A percentile compares a stretch with the other conserved stretches of the same genome.
Evolutionary conservation across 2,888 invertebrate species (phyloP).

Genomic region (Ellobium chinense): DNA sequence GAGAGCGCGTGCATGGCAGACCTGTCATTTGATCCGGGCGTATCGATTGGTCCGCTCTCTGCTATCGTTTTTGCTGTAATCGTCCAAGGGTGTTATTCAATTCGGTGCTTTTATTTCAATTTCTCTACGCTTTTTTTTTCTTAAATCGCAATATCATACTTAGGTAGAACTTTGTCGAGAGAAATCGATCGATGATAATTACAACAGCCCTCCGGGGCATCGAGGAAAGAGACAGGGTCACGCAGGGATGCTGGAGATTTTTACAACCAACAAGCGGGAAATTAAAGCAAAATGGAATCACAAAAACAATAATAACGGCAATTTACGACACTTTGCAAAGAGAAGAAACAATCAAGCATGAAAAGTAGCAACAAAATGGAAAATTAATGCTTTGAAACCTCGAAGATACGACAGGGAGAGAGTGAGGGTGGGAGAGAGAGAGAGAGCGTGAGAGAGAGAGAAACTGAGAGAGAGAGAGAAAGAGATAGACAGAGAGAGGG

Average conservation of each 20-base stretch:
- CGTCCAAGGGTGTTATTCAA: constrained; percentile 41
- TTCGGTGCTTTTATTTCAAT: constrained; percentile 28
- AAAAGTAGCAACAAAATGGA: constrained; percentile 27
- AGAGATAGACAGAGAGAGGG: background rate
- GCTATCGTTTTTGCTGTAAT: constrained; percentile 40
- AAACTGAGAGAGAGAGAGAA: background rate
- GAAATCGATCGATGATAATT: constrained; percentile 27
- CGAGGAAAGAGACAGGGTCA: constrained; percentile 22
- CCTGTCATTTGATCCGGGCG: constrained; percentile 38
- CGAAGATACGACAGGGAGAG: background rate
- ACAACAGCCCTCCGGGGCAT: background rate
- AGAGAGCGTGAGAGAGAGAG: background rate
- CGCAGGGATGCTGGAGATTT: background rate
- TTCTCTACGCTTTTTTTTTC: background rate
- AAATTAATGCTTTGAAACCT: constrained; percentile 16
- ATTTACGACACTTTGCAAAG: constrained; percentile 26
- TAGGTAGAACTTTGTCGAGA: constrained; percentile 36
- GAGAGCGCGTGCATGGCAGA: constrained; percentile 30
- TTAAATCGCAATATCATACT: constrained; percentile 41
- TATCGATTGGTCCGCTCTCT: constrained; percentile 30
- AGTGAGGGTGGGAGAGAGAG: background rate
- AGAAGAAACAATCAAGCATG: constrained; percentile 32
- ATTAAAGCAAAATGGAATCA: constrained; percentile 29
- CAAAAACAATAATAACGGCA: constrained; percentile 35
- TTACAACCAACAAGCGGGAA: constrained; percentile 19